Evolutionary conservation across 2,113 vertebrate genomes (phyloP).

Genomic region (Platysteira castanea): DNA sequence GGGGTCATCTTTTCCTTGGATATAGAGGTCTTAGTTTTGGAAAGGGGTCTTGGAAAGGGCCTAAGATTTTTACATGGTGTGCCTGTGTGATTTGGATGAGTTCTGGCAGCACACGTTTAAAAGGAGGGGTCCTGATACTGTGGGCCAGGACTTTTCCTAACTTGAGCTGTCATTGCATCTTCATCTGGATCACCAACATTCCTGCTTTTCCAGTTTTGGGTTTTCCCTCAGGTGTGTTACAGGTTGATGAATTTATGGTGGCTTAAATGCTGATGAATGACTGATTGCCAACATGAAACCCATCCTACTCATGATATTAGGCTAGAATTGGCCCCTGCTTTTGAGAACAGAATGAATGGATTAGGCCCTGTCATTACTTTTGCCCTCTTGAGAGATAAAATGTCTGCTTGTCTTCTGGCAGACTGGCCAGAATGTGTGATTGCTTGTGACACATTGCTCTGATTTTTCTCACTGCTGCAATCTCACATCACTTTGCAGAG

Average conservation of each 20-base stretch:
- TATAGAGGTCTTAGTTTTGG: background rate
- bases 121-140: background rate
- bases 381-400: background rate
- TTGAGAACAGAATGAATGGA: background rate
- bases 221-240: background rate
- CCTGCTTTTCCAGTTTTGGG: background rate
- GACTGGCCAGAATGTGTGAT: background rate
- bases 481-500: background rate
- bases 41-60: background rate
- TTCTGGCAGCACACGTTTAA: background rate
- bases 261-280: background rate
- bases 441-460: background rate
- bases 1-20: background rate
- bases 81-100: background rate
- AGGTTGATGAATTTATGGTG: conserved; percentile 22
- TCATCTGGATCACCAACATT: background rate
- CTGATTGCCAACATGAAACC: background rate
- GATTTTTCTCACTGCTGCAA: background rate
- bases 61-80: background rate
- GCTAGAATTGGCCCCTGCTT: background rate
- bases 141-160: background rate
- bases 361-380: background rate
- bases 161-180: background rate
- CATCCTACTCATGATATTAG: background rate
- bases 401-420: background rate